Evolutionary conservation across 2,113 vertebrate species (phyloP).

Genomic region (Egretta garzetta): DNA sequence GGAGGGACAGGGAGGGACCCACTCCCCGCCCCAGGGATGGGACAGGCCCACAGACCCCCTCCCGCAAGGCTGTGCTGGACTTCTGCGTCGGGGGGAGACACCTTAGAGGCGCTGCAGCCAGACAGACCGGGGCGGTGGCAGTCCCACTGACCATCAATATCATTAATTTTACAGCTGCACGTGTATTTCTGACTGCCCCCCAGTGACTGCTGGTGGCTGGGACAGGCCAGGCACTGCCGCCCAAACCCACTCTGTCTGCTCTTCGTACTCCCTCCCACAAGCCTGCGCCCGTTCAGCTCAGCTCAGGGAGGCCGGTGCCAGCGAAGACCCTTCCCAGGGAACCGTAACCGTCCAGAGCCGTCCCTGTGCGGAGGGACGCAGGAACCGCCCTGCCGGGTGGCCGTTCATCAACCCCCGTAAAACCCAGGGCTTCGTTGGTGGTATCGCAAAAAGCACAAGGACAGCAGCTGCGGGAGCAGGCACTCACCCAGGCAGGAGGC

Average conservation of each 20-base stretch:
- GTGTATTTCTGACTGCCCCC: background rate
- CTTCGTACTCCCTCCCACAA: rapidly evolving
- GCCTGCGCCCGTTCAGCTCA: background rate
- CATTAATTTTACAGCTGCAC: background rate
- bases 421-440: rapidly evolving
- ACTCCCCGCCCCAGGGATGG: background rate
- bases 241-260: background rate
- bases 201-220: rapidly evolving
- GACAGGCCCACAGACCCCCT: background rate
- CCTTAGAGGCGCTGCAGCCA: too few species aligned
- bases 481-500: constrained; percentile 73
- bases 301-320: background rate
- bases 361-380: rapidly evolving
- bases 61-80: rapidly evolving
- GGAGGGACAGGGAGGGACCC: background rate
- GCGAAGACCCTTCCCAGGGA: rapidly evolving
- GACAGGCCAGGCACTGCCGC: background rate
- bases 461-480: rapidly evolving
- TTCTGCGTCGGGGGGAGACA: background rate
- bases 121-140: rapidly evolving
- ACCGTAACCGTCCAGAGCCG: rapidly evolving
- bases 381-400: rapidly evolving
- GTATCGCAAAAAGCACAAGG: background rate
- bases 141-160: rapidly evolving
- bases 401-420: rapidly evolving